Evolutionary conservation across 2,797 vertebrate genomes (phyloP).

Genomic region (Serranus cabrilla): DNA sequence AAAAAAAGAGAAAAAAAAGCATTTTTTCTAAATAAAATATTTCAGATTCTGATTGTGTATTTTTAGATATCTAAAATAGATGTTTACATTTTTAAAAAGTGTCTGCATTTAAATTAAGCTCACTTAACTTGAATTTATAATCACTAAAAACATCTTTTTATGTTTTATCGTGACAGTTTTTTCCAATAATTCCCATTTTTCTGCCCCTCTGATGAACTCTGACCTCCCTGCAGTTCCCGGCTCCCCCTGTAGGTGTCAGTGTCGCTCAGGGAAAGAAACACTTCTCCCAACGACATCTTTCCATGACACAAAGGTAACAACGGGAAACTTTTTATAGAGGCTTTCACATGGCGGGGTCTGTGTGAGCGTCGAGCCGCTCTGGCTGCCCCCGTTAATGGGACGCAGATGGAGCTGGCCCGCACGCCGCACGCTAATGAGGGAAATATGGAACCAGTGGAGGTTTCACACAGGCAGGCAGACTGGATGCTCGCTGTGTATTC

Average conservation of each 20-base stretch:
- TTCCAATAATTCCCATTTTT: not conserved
- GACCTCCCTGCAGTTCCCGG: not conserved
- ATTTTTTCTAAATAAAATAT: no score
- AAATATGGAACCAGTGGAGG: slow-evolving; percentile 59
- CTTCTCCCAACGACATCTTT: slow-evolving; percentile 52
- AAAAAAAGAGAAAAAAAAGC: no score
- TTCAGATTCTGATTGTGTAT: not conserved
- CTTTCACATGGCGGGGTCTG: slow-evolving; percentile 54
- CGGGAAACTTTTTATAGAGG: slow-evolving; percentile 69
- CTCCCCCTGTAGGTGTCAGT: slow-evolving; percentile 71
- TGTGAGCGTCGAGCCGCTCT: slow-evolving; percentile 52
- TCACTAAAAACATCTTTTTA: no score
- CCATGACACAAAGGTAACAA: slow-evolving; percentile 66
- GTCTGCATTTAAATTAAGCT: no score
- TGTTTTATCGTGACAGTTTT: not conserved
- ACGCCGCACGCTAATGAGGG: slow-evolving; percentile 57
- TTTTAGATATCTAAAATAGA: not conserved
- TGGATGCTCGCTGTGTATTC: slow-evolving; percentile 51
- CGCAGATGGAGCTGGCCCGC: slow-evolving; percentile 67
- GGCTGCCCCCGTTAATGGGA: slow-evolving; percentile 70
- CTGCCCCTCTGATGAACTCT: not conserved
- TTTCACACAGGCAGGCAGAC: slow-evolving; percentile 61
- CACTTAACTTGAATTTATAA: no score
- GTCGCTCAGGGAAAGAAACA: slow-evolving; percentile 55
- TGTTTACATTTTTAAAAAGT: no score